A percentile compares a stretch with the other conserved stretches of the same genome.
phyloP scores from a whole-genome alignment of 2,797 vertebrate genomes.

The Scomberomorus guttatus region DNA sequence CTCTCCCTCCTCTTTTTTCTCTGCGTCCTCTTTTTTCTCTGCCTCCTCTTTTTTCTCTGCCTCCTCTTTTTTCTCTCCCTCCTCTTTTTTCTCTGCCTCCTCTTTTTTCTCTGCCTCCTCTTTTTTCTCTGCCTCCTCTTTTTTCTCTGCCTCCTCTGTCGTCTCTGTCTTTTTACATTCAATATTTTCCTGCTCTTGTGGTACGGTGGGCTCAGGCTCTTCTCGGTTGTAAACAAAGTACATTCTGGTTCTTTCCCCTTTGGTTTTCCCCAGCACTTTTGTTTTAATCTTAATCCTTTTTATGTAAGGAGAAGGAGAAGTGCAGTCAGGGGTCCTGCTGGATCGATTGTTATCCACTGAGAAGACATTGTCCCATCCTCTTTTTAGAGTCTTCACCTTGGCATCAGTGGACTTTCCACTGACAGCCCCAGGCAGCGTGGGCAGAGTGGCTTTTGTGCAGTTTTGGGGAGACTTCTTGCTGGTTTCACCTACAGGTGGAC shows the following conservation, averaged over 20 bases:
- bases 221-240: neutral
- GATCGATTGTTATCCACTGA: too few species aligned
- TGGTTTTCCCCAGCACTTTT: neutral
- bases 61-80: neutral
- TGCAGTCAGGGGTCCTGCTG: too few species aligned
- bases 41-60: neutral
- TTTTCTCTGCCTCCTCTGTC: neutral
- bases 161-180: neutral
- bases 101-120: neutral
- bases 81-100: neutral
- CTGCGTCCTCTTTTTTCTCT: too few species aligned
- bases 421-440: neutral
- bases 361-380: neutral
- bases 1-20: too few species aligned
- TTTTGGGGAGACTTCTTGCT: neutral
- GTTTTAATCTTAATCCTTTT: too few species aligned
- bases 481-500: neutral
- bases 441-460: neutral
- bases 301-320: too few species aligned
- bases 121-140: neutral
- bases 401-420: neutral
- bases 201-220: neutral
- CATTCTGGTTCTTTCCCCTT: neutral
- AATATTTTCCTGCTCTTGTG: constrained; percentile 5
- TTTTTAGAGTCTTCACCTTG: neutral